Evolutionary conservation across 2,888 invertebrate genomes (phyloP).

Genomic region (Drosophila diplacantha): DNA sequence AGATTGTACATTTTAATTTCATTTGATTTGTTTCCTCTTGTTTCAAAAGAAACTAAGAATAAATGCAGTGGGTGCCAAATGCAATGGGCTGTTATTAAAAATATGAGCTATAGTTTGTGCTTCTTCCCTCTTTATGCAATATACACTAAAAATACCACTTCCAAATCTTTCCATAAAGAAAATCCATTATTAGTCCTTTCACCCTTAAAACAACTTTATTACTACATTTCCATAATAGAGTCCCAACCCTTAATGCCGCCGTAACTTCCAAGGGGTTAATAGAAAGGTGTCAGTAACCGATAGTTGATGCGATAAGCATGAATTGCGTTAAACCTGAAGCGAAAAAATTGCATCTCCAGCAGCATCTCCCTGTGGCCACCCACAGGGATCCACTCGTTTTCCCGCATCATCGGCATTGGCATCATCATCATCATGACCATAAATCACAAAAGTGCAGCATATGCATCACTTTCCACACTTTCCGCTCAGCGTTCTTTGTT

Average conservation of each 20-base stretch:
- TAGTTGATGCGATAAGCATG: slow-evolving; percentile 26
- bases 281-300: slow-evolving; percentile 1
- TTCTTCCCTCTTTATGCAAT: neutral
- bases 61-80: too few species aligned
- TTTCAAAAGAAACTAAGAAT: too few species aligned
- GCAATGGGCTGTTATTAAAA: too few species aligned
- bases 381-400: slow-evolving; percentile 14
- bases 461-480: slow-evolving; percentile 59
- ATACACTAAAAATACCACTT: neutral
- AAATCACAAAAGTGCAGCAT: slow-evolving; percentile 64
- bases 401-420: slow-evolving; percentile 43
- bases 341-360: slow-evolving; percentile 15
- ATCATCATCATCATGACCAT: slow-evolving; percentile 66
- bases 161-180: neutral
- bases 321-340: slow-evolving; percentile 23
- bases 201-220: neutral
- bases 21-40: neutral
- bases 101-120: too few species aligned
- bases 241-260: too few species aligned
- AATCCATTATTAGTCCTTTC: neutral
- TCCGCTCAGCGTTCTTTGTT: slow-evolving; percentile 46
- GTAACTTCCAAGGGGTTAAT: neutral
- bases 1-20: neutral
- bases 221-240: neutral
- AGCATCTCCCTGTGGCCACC: slow-evolving; percentile 14